phyloP scores from a whole-genome alignment of 1,140 invertebrate genomes.

The Macrocentrus cingulum region DNA sequence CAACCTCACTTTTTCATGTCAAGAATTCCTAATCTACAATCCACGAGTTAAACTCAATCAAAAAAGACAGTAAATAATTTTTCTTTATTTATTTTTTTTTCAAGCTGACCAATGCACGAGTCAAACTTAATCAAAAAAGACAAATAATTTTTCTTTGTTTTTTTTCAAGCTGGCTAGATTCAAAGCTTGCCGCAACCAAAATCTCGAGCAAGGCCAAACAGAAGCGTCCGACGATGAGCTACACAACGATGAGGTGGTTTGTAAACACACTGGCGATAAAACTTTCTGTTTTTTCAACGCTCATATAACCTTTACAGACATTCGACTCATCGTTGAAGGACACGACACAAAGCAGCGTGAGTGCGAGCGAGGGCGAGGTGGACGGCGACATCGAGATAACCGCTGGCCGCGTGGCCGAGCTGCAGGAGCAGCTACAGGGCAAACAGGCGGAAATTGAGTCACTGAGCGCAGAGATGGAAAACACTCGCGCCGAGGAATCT shows the following conservation, averaged over 20 bases:
- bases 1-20: too few species aligned
- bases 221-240: slow-evolving; percentile 34
- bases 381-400: slow-evolving; percentile 54
- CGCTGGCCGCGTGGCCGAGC: slow-evolving; percentile 47
- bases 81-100: too few species aligned
- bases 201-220: too few species aligned
- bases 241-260: slow-evolving; percentile 34
- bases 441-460: slow-evolving; percentile 51
- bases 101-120: too few species aligned
- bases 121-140: too few species aligned
- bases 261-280: background rate
- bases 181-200: too few species aligned
- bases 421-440: slow-evolving; percentile 48
- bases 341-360: slow-evolving; percentile 47
- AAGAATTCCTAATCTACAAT: too few species aligned
- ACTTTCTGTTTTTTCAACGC: slow-evolving; percentile 1
- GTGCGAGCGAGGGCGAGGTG: slow-evolving; percentile 55
- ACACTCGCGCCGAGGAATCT: slow-evolving; percentile 45
- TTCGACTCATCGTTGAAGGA: slow-evolving; percentile 41
- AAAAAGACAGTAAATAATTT: too few species aligned
- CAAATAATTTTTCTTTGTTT: too few species aligned
- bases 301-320: slow-evolving; percentile 30
- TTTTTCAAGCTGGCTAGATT: too few species aligned
- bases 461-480: slow-evolving; percentile 51
- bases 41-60: too few species aligned